phyloP scores from a whole-genome alignment of 2,113 vertebrate species.

The Lethenteron camtschaticum region DNA sequence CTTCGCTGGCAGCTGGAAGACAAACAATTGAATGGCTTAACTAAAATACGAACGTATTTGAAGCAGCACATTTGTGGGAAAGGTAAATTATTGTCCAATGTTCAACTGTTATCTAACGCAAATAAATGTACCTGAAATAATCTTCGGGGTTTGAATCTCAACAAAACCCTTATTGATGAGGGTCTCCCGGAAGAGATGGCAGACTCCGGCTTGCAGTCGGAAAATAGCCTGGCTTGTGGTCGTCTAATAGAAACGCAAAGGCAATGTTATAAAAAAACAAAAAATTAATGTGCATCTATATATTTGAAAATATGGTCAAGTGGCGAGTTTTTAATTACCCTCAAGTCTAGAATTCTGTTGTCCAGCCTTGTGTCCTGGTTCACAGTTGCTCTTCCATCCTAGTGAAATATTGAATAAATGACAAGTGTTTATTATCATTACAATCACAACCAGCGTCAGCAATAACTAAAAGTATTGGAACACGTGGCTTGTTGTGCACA shows the following conservation, averaged over 20 bases:
- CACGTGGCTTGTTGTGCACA: too few relatives aligned
- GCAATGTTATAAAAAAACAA: neutral
- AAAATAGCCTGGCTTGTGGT: constrained; percentile 86
- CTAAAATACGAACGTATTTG: constrained; percentile 10
- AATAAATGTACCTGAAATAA: constrained; percentile 57
- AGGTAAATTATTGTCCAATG: constrained; percentile 8
- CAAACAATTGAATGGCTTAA: neutral
- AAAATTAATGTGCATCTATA: too few relatives aligned
- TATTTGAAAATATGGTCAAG: neutral
- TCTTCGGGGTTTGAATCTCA: constrained; percentile 95
- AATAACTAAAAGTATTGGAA: neutral
- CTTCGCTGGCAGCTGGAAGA: constrained; percentile 78
- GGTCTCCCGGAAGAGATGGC: constrained; percentile 78
- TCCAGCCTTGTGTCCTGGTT: constrained; percentile 96
- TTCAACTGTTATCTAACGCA: constrained; percentile 7
- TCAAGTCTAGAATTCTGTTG: constrained; percentile 91
- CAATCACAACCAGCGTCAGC: neutral
- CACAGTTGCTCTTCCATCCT: constrained; percentile 96
- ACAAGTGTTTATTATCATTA: neutral
- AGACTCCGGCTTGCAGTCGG: constrained; percentile 64
- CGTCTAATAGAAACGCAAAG: constrained; percentile 31
- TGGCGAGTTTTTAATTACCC: constrained; percentile 31
- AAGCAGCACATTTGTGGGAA: constrained; percentile 7
- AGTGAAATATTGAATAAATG: constrained; percentile 8
- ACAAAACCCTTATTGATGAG: constrained; percentile 71